Base-by-base conservation (phyloP, 23 tunicate genomes). In the Halocynthia roretzi region DNA sequence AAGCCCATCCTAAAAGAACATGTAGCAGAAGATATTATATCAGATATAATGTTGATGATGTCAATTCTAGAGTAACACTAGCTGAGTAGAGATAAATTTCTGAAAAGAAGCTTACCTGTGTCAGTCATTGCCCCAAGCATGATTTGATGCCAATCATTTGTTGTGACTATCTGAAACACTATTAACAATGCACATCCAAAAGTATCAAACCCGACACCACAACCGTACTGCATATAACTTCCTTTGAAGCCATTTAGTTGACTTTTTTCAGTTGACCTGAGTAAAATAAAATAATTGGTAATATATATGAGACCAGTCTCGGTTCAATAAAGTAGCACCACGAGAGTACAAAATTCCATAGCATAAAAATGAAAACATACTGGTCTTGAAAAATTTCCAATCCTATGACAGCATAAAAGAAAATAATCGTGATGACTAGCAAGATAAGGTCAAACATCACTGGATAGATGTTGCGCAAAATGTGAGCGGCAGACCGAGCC, bases 101-200 rank as follows among this genome's bases (percentile, higher is more conserved):
- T 17, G 31, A 61, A 76, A 69, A 21, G 2, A 68, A 50, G 17
- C 7, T 56, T 54, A 87, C 91, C 99, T 69, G 94, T 83, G 75
- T 88, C 95, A 14, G 80, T 53, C 81, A 78, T 75, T 8, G 91
- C 91, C 8, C 95, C 95, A 50, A 87, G 60, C 99, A 94, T 94
- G 54, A 94, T 94, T 65, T 88, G 86, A 56, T 88, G 99, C 99
- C 99, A 94, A 66, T 94, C 99, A 61, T 94, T 94, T 12, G 99
- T 88, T 22, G 90, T 88, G 7, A 94, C 94, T 23, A 94, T 84
- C 53, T 94, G 99, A 57, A 94, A 88, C 6, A 84, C 90, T 10
- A 94, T 85, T 52, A 94, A 72, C 81, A 94, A 53, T 11, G 96
- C 77, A 67, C 99, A 94, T 44, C 85, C 87, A 81, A 94, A 94